Evolutionary conservation across 2,888 invertebrate species (phyloP), one percentile per base, ranked within the genome.

Genomic region (Agriotes lineatus): DNA sequence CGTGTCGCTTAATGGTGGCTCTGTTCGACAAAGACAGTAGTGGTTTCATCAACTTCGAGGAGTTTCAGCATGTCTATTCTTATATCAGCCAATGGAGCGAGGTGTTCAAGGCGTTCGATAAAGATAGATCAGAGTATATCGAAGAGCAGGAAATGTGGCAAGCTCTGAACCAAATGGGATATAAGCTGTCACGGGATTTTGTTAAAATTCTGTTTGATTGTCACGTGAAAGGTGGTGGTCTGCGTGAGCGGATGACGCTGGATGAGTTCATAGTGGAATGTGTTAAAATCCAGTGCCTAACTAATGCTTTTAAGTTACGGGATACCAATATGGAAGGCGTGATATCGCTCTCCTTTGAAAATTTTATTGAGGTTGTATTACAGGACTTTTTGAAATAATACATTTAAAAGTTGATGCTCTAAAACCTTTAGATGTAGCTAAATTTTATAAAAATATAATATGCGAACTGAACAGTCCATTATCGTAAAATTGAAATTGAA

Each of bases 261-360:
- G 95, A 95, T 82, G 89, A 90, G 73, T 95, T 95, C 79, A 95
- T 95, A 72, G 93, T 95, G 39, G 81, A 93, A 2, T 94, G 94
- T 80, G 92, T 95, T 4, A 92, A 94, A 85, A 88, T 95, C 72
- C 94, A 94, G 80, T 90, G 91, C 71, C 92, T 93, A 72, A 93
- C 90, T 19, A 95, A 96, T 79, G 92, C 93, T 16, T 96, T 96
- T 81, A 86, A 91, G 77, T 86, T 87, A 60, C 89, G 92, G 39
- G 96, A 96, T 80, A 87, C 89, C 0, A 90, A 92, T 72, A 89
- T 91, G 82, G 90, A 90, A 76, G 96, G 96, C 35, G 86, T 89
- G 1, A 94, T 96, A 50, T 90, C 90, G 0, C 91, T 96, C 79
- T 89, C 86, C 22, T 96, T 95, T 79, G 96, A 96, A 85, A 96